Conservation (phyloP, 1,140 invertebrate species). For the Leucophenga varia region DNA sequence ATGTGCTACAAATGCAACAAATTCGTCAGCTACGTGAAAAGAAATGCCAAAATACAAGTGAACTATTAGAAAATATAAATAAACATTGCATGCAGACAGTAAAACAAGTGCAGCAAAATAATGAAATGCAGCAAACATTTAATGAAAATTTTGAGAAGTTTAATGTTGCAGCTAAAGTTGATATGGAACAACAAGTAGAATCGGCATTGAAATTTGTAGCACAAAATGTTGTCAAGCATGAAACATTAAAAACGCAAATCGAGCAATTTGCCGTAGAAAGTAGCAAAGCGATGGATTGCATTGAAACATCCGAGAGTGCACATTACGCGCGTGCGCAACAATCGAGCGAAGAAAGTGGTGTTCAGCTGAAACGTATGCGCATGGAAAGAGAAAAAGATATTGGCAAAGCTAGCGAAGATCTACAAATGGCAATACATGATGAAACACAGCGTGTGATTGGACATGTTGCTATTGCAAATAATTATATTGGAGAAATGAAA, state of each 20-base stretch:
- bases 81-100: no score
- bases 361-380: conserved; percentile 13
- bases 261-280: conserved; percentile 26
- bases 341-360: conserved; percentile 11
- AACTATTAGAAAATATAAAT: no score
- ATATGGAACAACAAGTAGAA: conserved; percentile 21
- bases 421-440: conserved; percentile 16
- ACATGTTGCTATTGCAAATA: conserved; percentile 12
- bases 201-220: conserved; percentile 21
- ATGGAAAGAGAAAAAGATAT: conserved; percentile 14
- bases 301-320: no score
- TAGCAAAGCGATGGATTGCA: conserved; percentile 11
- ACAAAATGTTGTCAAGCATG: no score
- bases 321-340: conserved; percentile 5
- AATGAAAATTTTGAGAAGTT: no score
- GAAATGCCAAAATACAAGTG: no score
- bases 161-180: no score
- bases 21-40: conserved; percentile 25
- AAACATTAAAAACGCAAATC: conserved; percentile 31
- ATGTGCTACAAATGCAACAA: conserved; percentile 32
- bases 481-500: conserved; percentile 18
- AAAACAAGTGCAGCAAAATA: conserved; percentile 15
- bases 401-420: conserved; percentile 1
- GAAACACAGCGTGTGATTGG: conserved; percentile 18
- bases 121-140: no score